Conservation (phyloP, 2,113 vertebrate species). For the Calyptommatus sinebrachiatus region DNA sequence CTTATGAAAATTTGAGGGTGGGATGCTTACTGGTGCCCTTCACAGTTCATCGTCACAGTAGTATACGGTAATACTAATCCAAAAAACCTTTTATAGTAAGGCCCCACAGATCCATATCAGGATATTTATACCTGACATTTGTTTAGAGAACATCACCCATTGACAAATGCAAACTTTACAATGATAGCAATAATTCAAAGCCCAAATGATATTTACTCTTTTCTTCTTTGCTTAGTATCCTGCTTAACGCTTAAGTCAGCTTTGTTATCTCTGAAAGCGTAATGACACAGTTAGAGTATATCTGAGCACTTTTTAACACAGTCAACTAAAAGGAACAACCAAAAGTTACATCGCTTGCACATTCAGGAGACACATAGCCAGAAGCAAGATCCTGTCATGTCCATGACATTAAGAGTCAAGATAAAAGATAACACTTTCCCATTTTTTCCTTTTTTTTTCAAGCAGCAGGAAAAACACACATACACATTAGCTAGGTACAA, state of each 20-base stretch:
- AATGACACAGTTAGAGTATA: not conserved
- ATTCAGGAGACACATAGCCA: not conserved
- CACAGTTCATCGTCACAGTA: no score
- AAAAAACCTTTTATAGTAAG: no score
- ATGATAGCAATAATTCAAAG: not conserved
- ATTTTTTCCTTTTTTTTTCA: not conserved
- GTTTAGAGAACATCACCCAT: no score
- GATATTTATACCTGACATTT: no score
- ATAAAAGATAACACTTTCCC: not conserved
- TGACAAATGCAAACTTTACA: no score
- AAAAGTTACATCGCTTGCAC: not conserved
- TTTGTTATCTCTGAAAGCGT: not conserved
- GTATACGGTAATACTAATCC: no score
- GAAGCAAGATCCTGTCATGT: not conserved
- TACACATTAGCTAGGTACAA: not conserved
- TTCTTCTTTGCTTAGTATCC: not conserved
- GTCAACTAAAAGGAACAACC: not conserved
- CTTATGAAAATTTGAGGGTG: no score
- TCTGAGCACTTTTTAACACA: not conserved
- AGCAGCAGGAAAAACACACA: constrained; percentile 4
- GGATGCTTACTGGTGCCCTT: no score
- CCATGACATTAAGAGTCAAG: not conserved
- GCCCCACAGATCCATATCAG: no score
- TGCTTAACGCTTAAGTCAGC: not conserved
- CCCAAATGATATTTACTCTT: not conserved